These are phyloP conservation scores for Meloidogyne hapla DNA, from an alignment of 1,140 invertebrate genomes.

Conservation along the genomic window DNA sequence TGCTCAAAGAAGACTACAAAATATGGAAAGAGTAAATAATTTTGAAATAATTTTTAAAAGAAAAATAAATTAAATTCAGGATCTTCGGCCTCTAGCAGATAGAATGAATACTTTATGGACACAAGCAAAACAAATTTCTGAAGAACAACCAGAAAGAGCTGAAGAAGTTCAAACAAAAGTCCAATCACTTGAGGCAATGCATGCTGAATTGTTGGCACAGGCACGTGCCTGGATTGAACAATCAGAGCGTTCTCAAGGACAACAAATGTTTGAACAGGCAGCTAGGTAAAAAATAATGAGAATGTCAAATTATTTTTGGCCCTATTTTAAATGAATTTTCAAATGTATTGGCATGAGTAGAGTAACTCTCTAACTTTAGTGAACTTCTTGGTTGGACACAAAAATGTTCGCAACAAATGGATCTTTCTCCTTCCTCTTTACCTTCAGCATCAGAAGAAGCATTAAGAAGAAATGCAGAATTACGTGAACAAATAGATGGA, in stretches of 20 bases:
- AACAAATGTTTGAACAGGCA: constrained; percentile 85
- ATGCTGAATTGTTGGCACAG: constrained; percentile 75
- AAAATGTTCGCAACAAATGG: constrained; percentile 31
- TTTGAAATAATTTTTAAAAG: too few relatives aligned
- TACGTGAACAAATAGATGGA: constrained; percentile 87
- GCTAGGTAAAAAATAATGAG: constrained; percentile 29
- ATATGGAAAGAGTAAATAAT: constrained; percentile 64
- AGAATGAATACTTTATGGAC: constrained; percentile 53
- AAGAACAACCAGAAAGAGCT: constrained; percentile 83
- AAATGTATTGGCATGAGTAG: too few relatives aligned
- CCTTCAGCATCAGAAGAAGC: constrained; percentile 71
- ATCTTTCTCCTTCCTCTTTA: constrained; percentile 43
- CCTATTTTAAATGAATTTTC: too few relatives aligned
- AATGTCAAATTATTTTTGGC: too few relatives aligned
- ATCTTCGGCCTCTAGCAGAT: constrained; percentile 59
- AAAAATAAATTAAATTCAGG: constrained; percentile 11
- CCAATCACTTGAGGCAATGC: constrained; percentile 80
- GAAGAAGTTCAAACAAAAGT: constrained; percentile 80
- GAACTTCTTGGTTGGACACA: constrained; percentile 80
- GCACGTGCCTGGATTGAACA: constrained; percentile 58
- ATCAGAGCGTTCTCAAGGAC: constrained; percentile 86
- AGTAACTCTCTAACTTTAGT: constrained; percentile 6
- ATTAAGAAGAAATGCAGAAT: constrained; percentile 84
- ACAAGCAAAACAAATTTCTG: constrained; percentile 72
- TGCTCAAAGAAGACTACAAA: constrained; percentile 79